Percentiles rank a stretch among this genome's conserved stretches.
Conservation (phyloP, 2,888 invertebrate species). For the Parascotia fuliginaria region DNA sequence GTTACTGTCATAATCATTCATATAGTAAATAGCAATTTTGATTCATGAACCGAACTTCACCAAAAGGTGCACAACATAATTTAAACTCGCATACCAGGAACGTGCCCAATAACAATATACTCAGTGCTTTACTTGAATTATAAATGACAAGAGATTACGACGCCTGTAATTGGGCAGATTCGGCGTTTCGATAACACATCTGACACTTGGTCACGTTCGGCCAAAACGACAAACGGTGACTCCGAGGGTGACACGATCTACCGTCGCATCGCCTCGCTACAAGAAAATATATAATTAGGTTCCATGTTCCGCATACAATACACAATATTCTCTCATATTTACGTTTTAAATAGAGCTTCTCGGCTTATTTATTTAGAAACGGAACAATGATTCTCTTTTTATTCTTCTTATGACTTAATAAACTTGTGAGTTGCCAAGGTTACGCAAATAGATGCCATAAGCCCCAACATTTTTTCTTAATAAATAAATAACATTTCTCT, state of each 20-base stretch:
- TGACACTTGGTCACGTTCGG: constrained; percentile 45
- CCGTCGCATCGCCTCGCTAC: constrained; percentile 32
- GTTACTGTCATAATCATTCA: no score
- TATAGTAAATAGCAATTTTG: background rate
- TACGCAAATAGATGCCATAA: constrained; percentile 25
- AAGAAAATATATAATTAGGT: constrained; percentile 13
- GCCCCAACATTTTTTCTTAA: constrained; percentile 20
- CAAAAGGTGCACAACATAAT: constrained; percentile 19
- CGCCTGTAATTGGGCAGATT: constrained; percentile 48
- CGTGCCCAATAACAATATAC: constrained; percentile 43
- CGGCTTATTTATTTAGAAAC: background rate
- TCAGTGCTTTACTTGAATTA: constrained; percentile 39
- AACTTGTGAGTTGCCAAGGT: background rate
- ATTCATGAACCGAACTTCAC: no score
- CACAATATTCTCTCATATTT: background rate
- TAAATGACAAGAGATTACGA: constrained; percentile 46
- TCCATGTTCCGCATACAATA: constrained; percentile 8
- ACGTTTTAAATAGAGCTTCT: no score
- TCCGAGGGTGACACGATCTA: constrained; percentile 15
- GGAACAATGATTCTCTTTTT: background rate
- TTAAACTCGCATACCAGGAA: constrained; percentile 27
- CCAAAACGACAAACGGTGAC: constrained; percentile 38
- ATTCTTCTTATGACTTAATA: constrained; percentile 4
- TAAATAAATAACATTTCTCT: constrained; percentile 37
- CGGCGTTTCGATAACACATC: constrained; percentile 37